Percentiles rank a stretch among this genome's conserved stretches.
phyloP scores from a whole-genome alignment of 2,797 vertebrate genomes.

The Toxotes lorentzi region DNA sequence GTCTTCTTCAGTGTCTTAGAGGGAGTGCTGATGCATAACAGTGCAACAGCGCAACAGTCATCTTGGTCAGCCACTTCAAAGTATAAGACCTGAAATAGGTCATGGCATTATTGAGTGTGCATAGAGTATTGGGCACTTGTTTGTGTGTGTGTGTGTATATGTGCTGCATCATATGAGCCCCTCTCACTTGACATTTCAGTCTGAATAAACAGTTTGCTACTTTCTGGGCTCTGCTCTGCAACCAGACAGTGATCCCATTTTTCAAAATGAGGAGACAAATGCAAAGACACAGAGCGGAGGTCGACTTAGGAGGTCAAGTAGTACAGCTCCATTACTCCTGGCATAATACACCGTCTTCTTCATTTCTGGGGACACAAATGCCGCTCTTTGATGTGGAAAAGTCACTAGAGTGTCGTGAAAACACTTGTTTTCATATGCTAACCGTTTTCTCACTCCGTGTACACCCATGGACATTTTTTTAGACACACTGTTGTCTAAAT shows the following conservation, averaged over 20 bases:
- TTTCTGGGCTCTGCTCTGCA: conserved; percentile 7
- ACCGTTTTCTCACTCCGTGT: too few relatives aligned
- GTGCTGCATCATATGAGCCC: conserved; percentile 2
- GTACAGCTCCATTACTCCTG: conserved; percentile 5
- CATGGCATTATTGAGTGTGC: neutral
- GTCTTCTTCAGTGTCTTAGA: neutral
- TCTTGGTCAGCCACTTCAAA: conserved; percentile 12
- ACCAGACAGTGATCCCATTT: conserved; percentile 17
- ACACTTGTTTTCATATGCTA: too few relatives aligned
- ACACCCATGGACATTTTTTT: conserved; percentile 12
- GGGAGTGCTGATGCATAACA: neutral
- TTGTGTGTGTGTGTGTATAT: neutral
- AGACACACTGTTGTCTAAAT: neutral
- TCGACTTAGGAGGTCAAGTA: conserved; percentile 37
- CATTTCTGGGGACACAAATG: neutral
- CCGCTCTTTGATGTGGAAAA: conserved; percentile 11
- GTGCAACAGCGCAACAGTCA: conserved; percentile 4
- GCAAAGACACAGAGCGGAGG: conserved; percentile 12
- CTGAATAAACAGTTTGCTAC: conserved; percentile 26
- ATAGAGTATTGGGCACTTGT: neutral
- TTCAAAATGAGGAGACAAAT: conserved; percentile 4
- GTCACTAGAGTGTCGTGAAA: conserved; percentile 3
- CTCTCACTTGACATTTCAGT: conserved; percentile 50
- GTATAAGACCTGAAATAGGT: conserved; percentile 8
- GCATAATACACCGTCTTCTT: neutral